These are phyloP conservation scores for Ploceus nigricollis DNA, from an alignment of 2,113 vertebrate genomes.

Conservation along the genomic window DNA sequence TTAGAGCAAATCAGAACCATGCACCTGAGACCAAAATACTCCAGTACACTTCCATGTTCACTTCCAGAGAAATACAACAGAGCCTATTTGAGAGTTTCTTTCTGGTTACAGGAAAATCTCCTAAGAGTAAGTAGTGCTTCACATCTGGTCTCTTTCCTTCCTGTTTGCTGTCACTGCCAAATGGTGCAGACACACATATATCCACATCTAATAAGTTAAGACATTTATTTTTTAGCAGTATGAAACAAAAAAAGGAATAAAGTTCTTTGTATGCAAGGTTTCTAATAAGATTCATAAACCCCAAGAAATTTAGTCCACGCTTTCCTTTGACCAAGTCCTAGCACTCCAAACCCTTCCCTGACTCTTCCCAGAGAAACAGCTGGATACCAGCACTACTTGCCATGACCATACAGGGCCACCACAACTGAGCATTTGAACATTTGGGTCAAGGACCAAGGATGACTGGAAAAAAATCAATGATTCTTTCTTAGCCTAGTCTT, in stretches of 20 bases:
- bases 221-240: neutral
- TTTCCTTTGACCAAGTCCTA: neutral
- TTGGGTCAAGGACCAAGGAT: neutral
- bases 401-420: neutral
- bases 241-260: neutral
- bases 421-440: neutral
- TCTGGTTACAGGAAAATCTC: neutral
- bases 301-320: neutral
- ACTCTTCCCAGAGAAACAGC: neutral
- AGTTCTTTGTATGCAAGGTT: neutral
- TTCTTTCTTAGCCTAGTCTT: neutral
- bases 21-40: neutral
- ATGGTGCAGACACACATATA: neutral
- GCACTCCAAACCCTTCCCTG: neutral
- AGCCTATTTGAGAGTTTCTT: neutral
- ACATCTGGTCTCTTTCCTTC: neutral
- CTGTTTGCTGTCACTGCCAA: neutral
- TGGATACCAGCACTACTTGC: neutral
- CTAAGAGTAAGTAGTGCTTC: neutral
- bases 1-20: neutral
- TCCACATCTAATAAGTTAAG: neutral
- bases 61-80: neutral
- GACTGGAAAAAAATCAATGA: accelerated
- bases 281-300: neutral
- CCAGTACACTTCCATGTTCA: neutral